These are phyloP conservation scores for Drosophila mojavensis DNA, from an alignment of 1,140 invertebrate genomes.

Conservation along the genomic window DNA sequence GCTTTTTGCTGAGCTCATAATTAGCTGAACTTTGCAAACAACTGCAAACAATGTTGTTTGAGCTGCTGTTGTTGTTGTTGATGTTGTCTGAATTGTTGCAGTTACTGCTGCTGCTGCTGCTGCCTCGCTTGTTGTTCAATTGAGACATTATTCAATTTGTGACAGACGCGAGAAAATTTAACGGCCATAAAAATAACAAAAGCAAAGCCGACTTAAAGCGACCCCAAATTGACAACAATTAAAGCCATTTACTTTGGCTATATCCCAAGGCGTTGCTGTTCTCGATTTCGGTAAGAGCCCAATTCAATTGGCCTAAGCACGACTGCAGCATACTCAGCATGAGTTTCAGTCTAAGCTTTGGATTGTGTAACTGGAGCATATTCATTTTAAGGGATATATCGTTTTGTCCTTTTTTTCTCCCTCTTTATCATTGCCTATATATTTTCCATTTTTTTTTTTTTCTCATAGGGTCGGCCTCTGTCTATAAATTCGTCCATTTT, in stretches of 20 bases:
- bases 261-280: slow-evolving; percentile 74
- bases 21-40: slow-evolving; percentile 50
- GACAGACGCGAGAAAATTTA: slow-evolving; percentile 68
- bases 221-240: slow-evolving; percentile 61
- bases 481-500: not conserved
- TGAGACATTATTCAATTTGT: slow-evolving; percentile 82
- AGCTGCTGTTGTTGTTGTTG: not conserved
- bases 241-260: slow-evolving; percentile 60
- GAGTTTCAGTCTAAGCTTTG: not conserved
- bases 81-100: not conserved
- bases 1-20: slow-evolving; percentile 36
- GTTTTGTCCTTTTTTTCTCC: not conserved
- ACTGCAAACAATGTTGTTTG: slow-evolving; percentile 50
- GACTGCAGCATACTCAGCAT: not conserved
- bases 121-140: slow-evolving; percentile 49
- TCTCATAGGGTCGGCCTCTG: not conserved
- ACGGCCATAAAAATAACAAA: slow-evolving; percentile 15
- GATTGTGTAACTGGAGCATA: no score
- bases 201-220: slow-evolving; percentile 9
- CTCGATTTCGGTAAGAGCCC: slow-evolving; percentile 56
- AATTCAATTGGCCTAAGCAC: not conserved
- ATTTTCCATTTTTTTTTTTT: not conserved
- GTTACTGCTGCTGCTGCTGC: not conserved
- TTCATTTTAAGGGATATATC: no score
- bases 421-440: not conserved